Evolutionary conservation across 2,888 invertebrate genomes (phyloP).

Genomic region (Oeneis ivallda): DNA sequence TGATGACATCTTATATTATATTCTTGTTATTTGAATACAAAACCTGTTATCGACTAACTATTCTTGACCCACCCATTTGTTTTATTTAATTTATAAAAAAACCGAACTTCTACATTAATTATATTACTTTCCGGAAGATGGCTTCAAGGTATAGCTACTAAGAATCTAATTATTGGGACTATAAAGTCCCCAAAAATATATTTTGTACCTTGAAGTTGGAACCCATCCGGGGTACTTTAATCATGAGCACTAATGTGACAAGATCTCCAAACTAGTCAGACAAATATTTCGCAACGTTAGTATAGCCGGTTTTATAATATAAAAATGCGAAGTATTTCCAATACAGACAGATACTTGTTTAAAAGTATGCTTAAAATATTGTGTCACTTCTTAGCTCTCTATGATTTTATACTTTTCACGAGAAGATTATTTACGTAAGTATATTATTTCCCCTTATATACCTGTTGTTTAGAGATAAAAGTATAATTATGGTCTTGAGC

Average conservation of each 20-base stretch:
- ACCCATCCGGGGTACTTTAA: neutral
- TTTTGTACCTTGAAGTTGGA: neutral
- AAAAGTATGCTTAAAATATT: too few relatives aligned
- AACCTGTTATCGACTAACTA: neutral
- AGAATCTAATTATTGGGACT: too few relatives aligned
- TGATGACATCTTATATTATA: too few relatives aligned
- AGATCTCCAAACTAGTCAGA: conserved; percentile 5
- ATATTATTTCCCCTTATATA: too few relatives aligned
- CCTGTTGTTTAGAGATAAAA: too few relatives aligned
- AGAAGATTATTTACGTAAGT: too few relatives aligned
- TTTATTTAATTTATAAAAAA: neutral
- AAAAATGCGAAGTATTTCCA: neutral
- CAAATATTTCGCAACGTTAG: neutral
- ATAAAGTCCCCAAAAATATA: neutral
- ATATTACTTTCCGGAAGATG: neutral
- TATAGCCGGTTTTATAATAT: conserved; percentile 12
- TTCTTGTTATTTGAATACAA: neutral
- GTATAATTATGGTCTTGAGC: too few relatives aligned
- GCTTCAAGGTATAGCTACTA: too few relatives aligned
- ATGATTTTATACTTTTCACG: too few relatives aligned
- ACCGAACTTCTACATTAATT: neutral
- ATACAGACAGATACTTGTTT: too few relatives aligned
- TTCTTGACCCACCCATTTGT: conserved; percentile 4
- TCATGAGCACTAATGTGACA: neutral
- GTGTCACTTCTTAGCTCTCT: too few relatives aligned